A percentile compares a stretch with the other conserved stretches of the same genome.
These are phyloP conservation scores for Cepaea hortensis DNA, from an alignment of 2,888 invertebrate genomes.

Conservation along the genomic window DNA sequence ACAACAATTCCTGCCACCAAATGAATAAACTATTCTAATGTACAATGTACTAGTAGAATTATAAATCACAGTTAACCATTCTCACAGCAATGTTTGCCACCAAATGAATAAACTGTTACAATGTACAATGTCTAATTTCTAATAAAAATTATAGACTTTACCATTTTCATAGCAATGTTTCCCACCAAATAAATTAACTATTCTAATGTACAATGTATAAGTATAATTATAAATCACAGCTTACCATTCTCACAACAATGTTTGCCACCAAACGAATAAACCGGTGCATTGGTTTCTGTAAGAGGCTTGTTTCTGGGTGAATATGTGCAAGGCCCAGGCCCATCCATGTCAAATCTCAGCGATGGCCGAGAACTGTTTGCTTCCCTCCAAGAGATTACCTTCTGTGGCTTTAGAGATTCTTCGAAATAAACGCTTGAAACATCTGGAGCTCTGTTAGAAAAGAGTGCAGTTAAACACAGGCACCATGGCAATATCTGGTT, in stretches of 20 bases:
- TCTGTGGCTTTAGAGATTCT: constrained; percentile 62
- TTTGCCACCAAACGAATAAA: constrained; percentile 69
- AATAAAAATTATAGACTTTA: no score
- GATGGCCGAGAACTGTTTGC: constrained; percentile 71
- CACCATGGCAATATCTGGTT: no score
- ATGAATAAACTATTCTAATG: no score
- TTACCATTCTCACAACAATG: constrained; percentile 71
- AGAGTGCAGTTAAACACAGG: neutral
- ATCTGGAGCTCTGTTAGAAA: neutral
- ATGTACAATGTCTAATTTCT: no score
- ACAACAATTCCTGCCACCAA: no score
- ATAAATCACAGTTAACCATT: no score
- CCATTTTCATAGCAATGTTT: no score
- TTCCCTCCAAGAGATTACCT: constrained; percentile 71
- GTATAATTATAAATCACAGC: neutral
- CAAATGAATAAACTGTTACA: no score
- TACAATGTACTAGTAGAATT: no score
- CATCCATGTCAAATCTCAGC: constrained; percentile 72
- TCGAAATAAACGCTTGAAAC: constrained; percentile 65
- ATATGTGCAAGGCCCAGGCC: constrained; percentile 72
- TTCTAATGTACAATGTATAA: no score
- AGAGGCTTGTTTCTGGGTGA: constrained; percentile 69
- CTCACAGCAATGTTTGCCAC: no score
- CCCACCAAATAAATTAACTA: no score
- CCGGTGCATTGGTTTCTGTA: constrained; percentile 71